Evolutionary conservation across 1,140 invertebrate species (phyloP), one percentile per base, ranked within the genome.

Genomic region (Whitmania pigra): DNA sequence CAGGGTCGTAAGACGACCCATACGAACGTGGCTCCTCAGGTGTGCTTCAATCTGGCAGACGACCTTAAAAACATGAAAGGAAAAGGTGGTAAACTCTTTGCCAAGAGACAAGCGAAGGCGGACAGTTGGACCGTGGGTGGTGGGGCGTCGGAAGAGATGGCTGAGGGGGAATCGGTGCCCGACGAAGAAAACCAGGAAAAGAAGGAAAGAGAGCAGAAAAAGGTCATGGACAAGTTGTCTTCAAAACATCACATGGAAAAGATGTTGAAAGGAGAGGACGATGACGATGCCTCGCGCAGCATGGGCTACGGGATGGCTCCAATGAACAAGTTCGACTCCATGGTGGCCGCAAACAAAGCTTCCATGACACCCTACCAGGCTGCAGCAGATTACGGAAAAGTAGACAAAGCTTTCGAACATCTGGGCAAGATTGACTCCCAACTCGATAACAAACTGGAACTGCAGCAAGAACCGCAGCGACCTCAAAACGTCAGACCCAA

Each of bases 41-140:
- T 88, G 53, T 89, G 88, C 78, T 87, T 87, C 71, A 87, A 87
- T 75, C 86, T 91, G 71, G 89, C 90, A 22, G 87, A 87, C 73
- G 89, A 89, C 78, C 82, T 91, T 53, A 75, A 53, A 73, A 75
- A 73, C 22, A 72, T 73, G 53, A 79, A 77, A 71, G 79, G 79
- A 9, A 75, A 75, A 36, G 90, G 90, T 72, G 90, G 90, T 20
- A 88, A 90, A 82, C 85, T 93, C 77, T 93, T 93, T 83, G 90
- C 90, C 25, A 92, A 92, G 79, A 86, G 91, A 66, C 88, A 89
- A 78, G 90, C 89, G 85, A 87, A 88, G 76, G 89, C 89, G 9
- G 89, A 92, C 78, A 90, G 92, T 80, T 93, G 89, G 89, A 86
- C 92, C 22, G 88, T 92, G 22, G 90, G 91, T 76, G 89, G 90